Conservation (phyloP, 2,888 invertebrate species). For the Mythimna ferrago region DNA sequence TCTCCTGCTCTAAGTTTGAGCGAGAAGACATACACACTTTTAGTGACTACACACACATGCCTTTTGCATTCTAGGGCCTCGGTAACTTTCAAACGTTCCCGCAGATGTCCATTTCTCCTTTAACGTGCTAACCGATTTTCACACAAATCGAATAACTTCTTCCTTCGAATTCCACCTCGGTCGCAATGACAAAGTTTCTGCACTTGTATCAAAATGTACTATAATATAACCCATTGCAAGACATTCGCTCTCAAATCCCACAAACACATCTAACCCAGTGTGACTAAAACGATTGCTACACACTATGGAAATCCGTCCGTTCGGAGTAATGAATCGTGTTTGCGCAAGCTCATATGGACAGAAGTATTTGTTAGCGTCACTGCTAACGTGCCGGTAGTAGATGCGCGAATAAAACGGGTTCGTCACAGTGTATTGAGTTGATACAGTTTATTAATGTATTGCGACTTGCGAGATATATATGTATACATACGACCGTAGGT, state of each 20-base stretch:
- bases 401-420: conserved; percentile 40
- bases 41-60: too few relatives aligned
- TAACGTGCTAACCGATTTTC: too few relatives aligned
- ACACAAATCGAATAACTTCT: too few relatives aligned
- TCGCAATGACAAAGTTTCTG: too few relatives aligned
- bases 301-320: conserved; percentile 52
- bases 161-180: too few relatives aligned
- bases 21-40: too few relatives aligned
- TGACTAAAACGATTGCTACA: conserved; percentile 50
- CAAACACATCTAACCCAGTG: conserved; percentile 22
- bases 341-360: conserved; percentile 44
- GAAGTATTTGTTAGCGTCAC: conserved; percentile 49
- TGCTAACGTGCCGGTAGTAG: conserved; percentile 30
- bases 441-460: conserved; percentile 23
- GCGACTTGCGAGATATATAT: neutral
- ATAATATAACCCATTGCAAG: neutral
- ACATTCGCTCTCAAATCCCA: neutral
- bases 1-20: too few relatives aligned
- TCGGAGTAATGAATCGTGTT: conserved; percentile 44
- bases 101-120: too few relatives aligned
- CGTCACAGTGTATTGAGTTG: conserved; percentile 41
- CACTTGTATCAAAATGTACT: too few relatives aligned
- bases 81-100: too few relatives aligned
- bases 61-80: too few relatives aligned
- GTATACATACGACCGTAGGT: neutral